phyloP scores from a whole-genome alignment of 2,888 invertebrate genomes.

The Mesopsocus fuscifrons region DNA sequence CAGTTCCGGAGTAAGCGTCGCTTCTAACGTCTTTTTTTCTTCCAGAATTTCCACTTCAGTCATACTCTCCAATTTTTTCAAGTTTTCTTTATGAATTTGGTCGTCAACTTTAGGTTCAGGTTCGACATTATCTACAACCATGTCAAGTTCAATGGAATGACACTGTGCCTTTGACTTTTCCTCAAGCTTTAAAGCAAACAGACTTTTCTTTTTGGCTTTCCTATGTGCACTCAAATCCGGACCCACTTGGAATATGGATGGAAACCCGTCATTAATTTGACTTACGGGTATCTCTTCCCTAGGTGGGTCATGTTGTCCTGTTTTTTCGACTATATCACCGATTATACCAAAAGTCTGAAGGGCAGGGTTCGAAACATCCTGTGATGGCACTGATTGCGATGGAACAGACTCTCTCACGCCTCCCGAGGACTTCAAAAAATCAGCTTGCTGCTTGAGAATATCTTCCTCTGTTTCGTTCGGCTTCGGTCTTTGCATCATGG shows the following conservation, averaged over 20 bases:
- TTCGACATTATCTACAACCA: conserved; percentile 5
- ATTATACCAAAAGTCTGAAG: neutral
- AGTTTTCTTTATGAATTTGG: conserved; percentile 56
- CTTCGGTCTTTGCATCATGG: conserved; percentile 3
- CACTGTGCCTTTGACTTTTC: conserved; percentile 14
- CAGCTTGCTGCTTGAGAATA: conserved; percentile 1
- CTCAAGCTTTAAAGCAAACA: conserved; percentile 31
- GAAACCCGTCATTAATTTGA: neutral
- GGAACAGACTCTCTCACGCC: too few species aligned
- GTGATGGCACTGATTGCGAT: neutral
- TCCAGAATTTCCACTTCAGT: conserved; percentile 50
- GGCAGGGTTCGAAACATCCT: neutral
- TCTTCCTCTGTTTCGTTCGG: neutral
- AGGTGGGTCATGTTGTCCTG: too few species aligned
- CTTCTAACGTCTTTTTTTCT: conserved; percentile 48
- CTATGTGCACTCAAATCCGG: neutral
- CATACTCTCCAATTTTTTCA: conserved; percentile 44
- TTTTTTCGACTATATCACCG: neutral
- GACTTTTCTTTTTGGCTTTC: conserved; percentile 26
- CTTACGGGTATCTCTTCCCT: too few species aligned
- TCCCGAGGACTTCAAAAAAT: neutral
- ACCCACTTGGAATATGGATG: neutral
- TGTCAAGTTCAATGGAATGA: neutral
- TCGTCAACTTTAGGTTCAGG: conserved; percentile 12
- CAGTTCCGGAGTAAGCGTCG: conserved; percentile 42